A percentile compares a stretch with the other conserved stretches of the same genome.
Conservation (phyloP, 2,888 invertebrate genomes). For the Biston betularia region DNA sequence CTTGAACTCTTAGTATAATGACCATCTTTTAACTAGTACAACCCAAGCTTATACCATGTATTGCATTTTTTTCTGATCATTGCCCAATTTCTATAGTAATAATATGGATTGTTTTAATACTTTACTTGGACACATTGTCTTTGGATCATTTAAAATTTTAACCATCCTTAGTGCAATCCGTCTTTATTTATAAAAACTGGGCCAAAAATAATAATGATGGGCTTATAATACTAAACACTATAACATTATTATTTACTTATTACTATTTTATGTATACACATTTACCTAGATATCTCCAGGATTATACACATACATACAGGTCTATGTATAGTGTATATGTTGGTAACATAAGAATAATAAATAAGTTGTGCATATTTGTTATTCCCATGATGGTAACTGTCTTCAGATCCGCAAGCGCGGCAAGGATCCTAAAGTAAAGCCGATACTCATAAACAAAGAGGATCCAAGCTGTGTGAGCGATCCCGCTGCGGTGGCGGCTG, state of each 20-base stretch:
- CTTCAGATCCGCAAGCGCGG: conserved; percentile 88
- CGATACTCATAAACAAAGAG: conserved; percentile 91
- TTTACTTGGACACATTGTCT: not conserved
- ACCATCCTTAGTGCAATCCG: not conserved
- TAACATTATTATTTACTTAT: no score
- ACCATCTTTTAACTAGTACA: no score
- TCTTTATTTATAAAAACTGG: not conserved
- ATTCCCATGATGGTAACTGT: conserved; percentile 12
- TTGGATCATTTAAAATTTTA: not conserved
- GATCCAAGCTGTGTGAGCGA: conserved; percentile 87
- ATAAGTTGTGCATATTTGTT: conserved; percentile 3
- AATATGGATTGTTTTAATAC: not conserved
- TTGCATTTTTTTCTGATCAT: not conserved
- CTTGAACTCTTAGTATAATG: no score
- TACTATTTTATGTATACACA: no score
- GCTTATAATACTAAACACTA: not conserved
- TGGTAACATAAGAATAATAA: conserved; percentile 6
- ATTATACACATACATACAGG: no score
- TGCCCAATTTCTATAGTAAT: not conserved
- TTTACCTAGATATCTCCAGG: no score
- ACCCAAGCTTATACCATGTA: not conserved
- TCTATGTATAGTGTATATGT: not conserved
- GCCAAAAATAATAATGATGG: not conserved
- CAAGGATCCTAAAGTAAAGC: conserved; percentile 90
- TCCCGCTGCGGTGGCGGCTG: conserved; percentile 75